Conservation (phyloP, 2,797 vertebrate genomes). For the Catostomus latipinnis region DNA sequence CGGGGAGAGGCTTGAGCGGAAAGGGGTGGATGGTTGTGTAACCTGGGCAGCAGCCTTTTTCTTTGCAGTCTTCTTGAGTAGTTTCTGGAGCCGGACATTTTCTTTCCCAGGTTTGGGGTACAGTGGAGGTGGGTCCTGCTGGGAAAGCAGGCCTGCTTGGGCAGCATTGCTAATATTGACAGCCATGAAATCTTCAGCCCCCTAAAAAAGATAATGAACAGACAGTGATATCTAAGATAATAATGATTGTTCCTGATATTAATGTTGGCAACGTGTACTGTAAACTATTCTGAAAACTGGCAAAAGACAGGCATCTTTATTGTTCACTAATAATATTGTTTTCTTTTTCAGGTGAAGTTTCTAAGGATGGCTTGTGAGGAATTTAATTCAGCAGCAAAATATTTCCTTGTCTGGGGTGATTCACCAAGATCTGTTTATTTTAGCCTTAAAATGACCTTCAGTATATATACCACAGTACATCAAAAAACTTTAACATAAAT, state of each 20-base stretch:
- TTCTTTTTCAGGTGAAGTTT: conserved; percentile 26
- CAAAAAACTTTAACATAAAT: conserved; percentile 8
- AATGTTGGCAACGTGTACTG: neutral
- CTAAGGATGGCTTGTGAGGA: conserved; percentile 11
- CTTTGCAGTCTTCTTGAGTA: conserved; percentile 87
- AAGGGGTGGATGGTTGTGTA: conserved; percentile 72
- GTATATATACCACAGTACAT: neutral
- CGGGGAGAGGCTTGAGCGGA: conserved; percentile 90
- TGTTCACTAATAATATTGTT: neutral
- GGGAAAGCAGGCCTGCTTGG: conserved; percentile 71
- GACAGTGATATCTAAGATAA: conserved; percentile 13
- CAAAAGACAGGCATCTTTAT: neutral
- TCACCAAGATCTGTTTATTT: conserved; percentile 5
- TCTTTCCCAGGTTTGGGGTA: conserved; percentile 92
- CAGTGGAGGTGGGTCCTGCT: conserved; percentile 85
- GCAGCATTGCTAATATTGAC: conserved; percentile 70
- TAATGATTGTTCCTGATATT: neutral
- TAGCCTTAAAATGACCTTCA: neutral
- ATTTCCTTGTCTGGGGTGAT: neutral
- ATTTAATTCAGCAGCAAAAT: neutral
- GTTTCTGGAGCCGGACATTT: conserved; percentile 86
- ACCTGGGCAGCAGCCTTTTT: conserved; percentile 75
- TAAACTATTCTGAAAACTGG: neutral
- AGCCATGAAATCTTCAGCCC: conserved; percentile 82
- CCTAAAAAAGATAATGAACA: conserved; percentile 63